Base-by-base conservation (phyloP, 1,140 invertebrate species). In the Pseudomyrmex dendroicus region DNA sequence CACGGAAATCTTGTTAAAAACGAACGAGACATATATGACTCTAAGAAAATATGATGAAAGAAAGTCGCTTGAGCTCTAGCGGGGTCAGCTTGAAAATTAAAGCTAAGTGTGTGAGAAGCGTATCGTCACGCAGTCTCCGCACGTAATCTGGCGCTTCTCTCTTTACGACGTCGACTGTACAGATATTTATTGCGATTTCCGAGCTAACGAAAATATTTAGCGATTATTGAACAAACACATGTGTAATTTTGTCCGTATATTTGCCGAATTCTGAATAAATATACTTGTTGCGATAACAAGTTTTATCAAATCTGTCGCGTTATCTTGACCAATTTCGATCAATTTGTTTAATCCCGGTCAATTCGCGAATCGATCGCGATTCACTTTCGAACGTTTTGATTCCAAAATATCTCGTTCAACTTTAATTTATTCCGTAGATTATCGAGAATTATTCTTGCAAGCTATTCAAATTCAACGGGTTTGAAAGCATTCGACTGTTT, bases 261-360 rank as follows among this genome's bases (percentile, higher is more conserved):
- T 50, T 78, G 22, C 12, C n/a, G 12, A 63, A 63, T 56, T 1
- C 15, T 78, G 64, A 59, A 61, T 72, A 72, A 76, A 76, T 64
- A 76, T 50, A 80, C 44, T 70, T 80, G 54, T 72, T 76, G n/a
- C 61, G 20, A n/a, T 46, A 80, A 72, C 66, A 80, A 80, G 76
- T 80, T 50, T 80, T 72, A 80, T 72, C 44, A 7, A 72, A 20
- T 22, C 48, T 70, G 54, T 67, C 52, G 17, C n/a, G 61, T 78
- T 68, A 70, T 61, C 54, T 50, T 66, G 15, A 12, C 48, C 56
- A 50, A 48, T 68, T 59, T 10, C 54, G 10, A 80, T 72, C 20
- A 10, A 13, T 50, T 70, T 59, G 66, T 4, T 59, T 72, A 59
- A 72, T 61, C 35, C 15, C 44, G 20, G 15, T 78, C 76, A 70